Evolutionary conservation across 2,113 vertebrate species (phyloP).

Genomic region (Rhineura floridana): DNA sequence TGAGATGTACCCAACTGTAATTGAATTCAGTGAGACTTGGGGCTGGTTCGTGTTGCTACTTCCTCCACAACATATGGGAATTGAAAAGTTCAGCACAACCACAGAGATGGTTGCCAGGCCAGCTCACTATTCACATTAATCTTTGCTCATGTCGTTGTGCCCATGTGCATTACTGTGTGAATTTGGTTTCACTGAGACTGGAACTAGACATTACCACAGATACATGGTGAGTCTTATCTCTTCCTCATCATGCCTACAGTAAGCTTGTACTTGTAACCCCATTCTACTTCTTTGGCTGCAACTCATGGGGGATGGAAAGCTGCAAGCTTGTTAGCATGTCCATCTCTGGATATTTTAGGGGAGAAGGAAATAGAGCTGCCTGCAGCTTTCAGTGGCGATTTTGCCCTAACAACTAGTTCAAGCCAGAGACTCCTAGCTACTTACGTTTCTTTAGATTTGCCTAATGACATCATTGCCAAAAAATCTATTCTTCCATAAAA

Average conservation of each 20-base stretch:
- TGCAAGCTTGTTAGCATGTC: too few species aligned
- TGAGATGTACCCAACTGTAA: not conserved
- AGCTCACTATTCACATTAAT: not conserved
- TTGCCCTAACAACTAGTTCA: not conserved
- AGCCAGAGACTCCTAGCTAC: not conserved
- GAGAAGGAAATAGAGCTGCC: not conserved
- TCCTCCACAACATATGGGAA: accelerated
- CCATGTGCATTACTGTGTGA: not conserved
- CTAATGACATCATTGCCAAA: not conserved
- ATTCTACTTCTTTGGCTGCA: not conserved
- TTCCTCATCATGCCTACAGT: not conserved
- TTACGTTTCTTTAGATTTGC: not conserved
- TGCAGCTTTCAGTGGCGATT: not conserved
- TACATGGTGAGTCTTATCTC: not conserved
- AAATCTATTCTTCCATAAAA: not conserved
- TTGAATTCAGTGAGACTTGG: not conserved
- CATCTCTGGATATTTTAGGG: not conserved
- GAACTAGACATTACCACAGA: not conserved
- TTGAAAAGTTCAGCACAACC: too few species aligned
- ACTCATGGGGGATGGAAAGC: not conserved
- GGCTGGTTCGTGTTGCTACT: not conserved
- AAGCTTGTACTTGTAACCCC: not conserved
- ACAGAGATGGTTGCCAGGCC: not conserved
- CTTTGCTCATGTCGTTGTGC: not conserved
- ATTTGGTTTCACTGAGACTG: not conserved